Evolutionary conservation across 2,888 invertebrate species (phyloP).

Genomic region (Fissipunctia ypsillon): DNA sequence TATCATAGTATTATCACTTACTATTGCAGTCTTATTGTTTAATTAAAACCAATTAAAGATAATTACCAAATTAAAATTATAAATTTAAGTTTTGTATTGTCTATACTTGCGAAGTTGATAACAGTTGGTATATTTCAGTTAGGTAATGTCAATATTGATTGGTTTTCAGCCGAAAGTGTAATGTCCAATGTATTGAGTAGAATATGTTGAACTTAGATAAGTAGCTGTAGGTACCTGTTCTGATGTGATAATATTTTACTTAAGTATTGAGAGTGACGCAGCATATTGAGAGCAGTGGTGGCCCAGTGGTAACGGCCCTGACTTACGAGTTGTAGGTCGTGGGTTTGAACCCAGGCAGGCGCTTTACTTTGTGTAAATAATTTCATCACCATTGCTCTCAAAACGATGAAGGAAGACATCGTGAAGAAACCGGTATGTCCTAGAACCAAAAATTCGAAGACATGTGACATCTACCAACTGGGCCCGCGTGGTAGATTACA

Average conservation of each 20-base stretch:
- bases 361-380: no score
- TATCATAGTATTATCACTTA: conserved; percentile 31
- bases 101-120: conserved; percentile 23
- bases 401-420: no score
- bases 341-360: no score
- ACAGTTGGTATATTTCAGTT: conserved; percentile 17
- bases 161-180: conserved; percentile 22
- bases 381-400: no score
- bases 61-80: conserved; percentile 47
- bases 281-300: no score
- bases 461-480: no score
- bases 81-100: conserved; percentile 35
- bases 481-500: no score
- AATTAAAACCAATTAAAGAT: conserved; percentile 30
- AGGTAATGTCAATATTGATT: conserved; percentile 36
- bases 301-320: no score
- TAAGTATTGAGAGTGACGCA: no score
- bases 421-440: no score
- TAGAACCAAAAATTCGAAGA: no score
- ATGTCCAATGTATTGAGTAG: conserved; percentile 13
- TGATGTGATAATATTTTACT: conserved; percentile 13
- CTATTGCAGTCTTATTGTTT: conserved; percentile 32
- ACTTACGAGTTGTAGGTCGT: no score
- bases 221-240: conserved; percentile 4
- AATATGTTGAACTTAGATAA: conserved; percentile 26